Conservation (phyloP, 37 sponge, comb jelly and placozoan species). For the Haliclona indistincta region DNA sequence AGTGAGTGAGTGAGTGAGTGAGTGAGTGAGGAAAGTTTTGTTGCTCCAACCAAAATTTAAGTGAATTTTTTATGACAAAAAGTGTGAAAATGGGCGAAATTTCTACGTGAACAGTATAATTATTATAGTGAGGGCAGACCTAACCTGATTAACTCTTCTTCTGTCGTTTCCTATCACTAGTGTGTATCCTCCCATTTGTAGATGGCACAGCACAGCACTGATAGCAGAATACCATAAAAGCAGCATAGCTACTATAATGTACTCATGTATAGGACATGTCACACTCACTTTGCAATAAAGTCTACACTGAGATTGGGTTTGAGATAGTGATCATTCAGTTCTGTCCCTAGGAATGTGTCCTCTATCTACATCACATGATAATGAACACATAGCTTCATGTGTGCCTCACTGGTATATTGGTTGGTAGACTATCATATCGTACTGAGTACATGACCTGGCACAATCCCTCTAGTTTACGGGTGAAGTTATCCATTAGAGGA, state of each 20-base stretch:
- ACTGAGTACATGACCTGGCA: conserved; percentile 4
- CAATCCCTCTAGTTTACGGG: neutral
- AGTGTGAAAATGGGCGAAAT: neutral
- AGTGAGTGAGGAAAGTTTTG: neutral
- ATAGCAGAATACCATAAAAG: neutral
- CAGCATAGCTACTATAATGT: neutral
- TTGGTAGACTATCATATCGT: conserved; percentile 1
- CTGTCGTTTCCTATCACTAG: conserved; percentile 51
- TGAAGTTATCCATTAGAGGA: neutral
- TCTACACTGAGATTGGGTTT: neutral
- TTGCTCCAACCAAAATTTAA: neutral
- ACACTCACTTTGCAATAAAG: neutral
- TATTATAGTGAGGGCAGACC: neutral
- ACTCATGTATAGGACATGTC: neutral
- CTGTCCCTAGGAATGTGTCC: conserved; percentile 2
- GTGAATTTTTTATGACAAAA: too few species aligned
- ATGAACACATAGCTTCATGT: neutral
- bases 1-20: neutral
- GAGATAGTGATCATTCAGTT: neutral
- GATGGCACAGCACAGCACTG: conserved; percentile 65
- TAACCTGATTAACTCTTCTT: conserved; percentile 44
- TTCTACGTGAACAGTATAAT: neutral
- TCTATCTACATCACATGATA: neutral
- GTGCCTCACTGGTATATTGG: neutral
- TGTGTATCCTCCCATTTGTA: conserved; percentile 66